Evolutionary conservation across 2,113 vertebrate genomes (phyloP).

Genomic region (Ptychochromis oligacanthus): DNA sequence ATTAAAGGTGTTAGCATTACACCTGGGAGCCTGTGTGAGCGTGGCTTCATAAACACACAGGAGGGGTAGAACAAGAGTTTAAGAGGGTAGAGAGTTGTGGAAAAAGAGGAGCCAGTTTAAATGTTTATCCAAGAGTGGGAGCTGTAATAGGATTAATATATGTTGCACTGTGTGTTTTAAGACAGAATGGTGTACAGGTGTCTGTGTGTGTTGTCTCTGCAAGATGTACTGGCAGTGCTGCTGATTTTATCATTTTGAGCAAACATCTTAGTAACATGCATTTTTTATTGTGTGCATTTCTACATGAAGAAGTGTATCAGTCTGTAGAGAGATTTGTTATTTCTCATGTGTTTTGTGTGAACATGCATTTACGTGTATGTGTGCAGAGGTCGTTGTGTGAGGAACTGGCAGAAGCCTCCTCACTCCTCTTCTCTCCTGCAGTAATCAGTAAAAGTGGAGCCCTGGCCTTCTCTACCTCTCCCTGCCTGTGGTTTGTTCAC

Average conservation of each 20-base stretch:
- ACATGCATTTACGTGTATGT: not conserved
- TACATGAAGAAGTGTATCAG: constrained; percentile 14
- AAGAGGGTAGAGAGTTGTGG: constrained; percentile 42
- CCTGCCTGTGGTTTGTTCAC: constrained; percentile 80
- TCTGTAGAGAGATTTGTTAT: constrained; percentile 36
- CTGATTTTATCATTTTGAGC: constrained; percentile 25
- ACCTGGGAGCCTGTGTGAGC: constrained; percentile 22
- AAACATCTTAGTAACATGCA: constrained; percentile 10
- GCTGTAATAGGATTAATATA: constrained; percentile 42
- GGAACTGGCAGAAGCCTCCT: constrained; percentile 59
- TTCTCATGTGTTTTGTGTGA: not conserved
- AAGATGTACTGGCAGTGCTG: not conserved
- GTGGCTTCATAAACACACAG: constrained; percentile 46
- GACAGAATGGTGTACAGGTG: not conserved
- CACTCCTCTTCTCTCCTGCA: constrained; percentile 71
- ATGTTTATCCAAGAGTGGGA: constrained; percentile 30
- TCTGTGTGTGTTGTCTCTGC: not conserved
- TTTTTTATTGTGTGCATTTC: constrained; percentile 5
- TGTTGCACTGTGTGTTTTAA: constrained; percentile 11
- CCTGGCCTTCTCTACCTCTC: constrained; percentile 73
- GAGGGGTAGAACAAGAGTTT: constrained; percentile 21
- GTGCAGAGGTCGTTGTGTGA: constrained; percentile 37
- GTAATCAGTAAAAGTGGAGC: constrained; percentile 77
- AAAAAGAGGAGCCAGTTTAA: constrained; percentile 41
- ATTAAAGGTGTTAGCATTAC: constrained; percentile 1